Conservation (phyloP, 1,140 invertebrate genomes). For the Ostrea denselamellosa region DNA sequence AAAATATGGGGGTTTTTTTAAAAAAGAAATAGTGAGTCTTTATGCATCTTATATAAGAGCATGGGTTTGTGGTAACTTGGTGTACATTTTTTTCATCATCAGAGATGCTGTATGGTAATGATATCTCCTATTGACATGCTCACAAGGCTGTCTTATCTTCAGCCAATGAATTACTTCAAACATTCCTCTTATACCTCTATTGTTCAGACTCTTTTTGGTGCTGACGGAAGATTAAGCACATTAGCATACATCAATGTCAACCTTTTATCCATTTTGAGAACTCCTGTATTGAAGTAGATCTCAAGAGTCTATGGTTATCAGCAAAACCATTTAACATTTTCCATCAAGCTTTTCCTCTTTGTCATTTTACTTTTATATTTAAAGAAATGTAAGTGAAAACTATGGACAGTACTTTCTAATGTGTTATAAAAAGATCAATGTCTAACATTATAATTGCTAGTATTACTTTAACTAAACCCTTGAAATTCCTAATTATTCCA, state of each 20-base stretch:
- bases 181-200: neutral
- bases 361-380: neutral
- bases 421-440: neutral
- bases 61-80: no score
- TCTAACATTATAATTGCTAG: no score
- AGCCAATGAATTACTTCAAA: neutral
- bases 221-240: slow-evolving; percentile 11
- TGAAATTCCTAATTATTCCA: no score
- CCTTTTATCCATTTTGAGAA: neutral
- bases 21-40: no score
- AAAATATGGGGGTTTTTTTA: no score
- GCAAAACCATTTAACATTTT: neutral
- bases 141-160: neutral
- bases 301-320: neutral
- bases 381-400: neutral
- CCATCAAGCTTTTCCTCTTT: neutral
- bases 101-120: neutral
- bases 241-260: neutral
- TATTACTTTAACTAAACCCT: no score
- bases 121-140: neutral
- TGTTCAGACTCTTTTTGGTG: neutral
- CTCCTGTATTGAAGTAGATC: neutral
- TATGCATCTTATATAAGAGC: no score
- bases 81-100: neutral
- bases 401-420: neutral